Conservation (phyloP, 2,113 vertebrate genomes). For the Neoarius graeffei region DNA sequence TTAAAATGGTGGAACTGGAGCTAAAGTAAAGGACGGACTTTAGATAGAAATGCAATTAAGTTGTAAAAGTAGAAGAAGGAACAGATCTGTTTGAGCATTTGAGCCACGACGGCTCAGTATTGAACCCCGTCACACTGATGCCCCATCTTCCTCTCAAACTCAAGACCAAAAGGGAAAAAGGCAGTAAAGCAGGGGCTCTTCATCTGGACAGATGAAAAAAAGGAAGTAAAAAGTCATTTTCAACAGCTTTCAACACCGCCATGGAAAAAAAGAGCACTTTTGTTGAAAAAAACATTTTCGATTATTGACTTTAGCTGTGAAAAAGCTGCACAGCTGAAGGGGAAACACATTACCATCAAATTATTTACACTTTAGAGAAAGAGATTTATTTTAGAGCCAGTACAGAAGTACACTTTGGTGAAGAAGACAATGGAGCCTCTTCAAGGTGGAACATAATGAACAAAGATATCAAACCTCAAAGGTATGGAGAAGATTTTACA, state of each 20-base stretch:
- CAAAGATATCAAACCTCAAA: not conserved
- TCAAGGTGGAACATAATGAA: not conserved
- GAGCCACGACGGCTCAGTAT: not conserved
- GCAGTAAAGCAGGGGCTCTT: not conserved
- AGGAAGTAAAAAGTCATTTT: not conserved
- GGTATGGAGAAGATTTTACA: not conserved
- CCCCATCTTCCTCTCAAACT: not conserved
- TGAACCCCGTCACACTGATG: not conserved
- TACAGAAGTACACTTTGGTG: not conserved
- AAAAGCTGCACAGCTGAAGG: slow-evolving; percentile 15
- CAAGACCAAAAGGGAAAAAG: not conserved
- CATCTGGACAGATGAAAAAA: not conserved
- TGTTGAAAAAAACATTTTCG: not conserved
- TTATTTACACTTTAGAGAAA: slow-evolving; percentile 41
- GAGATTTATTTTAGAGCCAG: not conserved
- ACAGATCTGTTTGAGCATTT: not conserved
- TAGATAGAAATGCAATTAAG: slow-evolving; percentile 16
- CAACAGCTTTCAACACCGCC: not conserved
- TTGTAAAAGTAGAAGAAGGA: not conserved
- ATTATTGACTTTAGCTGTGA: slow-evolving; percentile 35
- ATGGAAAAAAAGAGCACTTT: not conserved
- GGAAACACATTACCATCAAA: slow-evolving; percentile 37
- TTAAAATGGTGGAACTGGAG: not conserved
- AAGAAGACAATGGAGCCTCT: not conserved
- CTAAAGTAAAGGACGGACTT: slow-evolving; percentile 5